Base-by-base conservation (phyloP, 2,888 invertebrate genomes). In the Netelia melanura region DNA sequence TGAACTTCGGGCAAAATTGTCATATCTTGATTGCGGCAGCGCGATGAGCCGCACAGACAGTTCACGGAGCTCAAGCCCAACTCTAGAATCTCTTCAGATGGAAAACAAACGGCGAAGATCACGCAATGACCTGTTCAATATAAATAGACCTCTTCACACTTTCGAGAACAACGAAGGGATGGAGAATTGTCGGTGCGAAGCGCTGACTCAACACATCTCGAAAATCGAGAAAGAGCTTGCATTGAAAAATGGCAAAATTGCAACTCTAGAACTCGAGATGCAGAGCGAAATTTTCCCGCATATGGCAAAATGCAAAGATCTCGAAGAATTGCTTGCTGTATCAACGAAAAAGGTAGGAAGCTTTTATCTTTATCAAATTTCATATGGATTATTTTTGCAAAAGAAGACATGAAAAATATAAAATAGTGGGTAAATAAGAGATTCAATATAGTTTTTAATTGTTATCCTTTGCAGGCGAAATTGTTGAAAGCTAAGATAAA, bases 11-110 rank as follows among this genome's bases (percentile, higher is more conserved):
- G 48, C 3, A 0, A 83, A 74, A 79, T 65, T 95, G 94, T 86
- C 92, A 93, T 0, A 58, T 14, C 89, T 92, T 86, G 94, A 94
- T 87, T 89, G 94, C 79, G 89, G 91, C 3, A 94, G 94, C 43
- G 44, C 81, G 10, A 2, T 76, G 56, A 82, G 71, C 21, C 90
- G 89, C 64, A 80, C 75, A 11, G 80, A 65, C 6, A 90, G 89
- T 71, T 88, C 90, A 9, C 88, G 90, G 76, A 89, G 87, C 74
- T 85, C 84, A n/a, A 91, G 91, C 86, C 90, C 91, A 10, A 83
- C 85, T 14, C 67, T 87, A 10, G 88, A 85, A 11, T 81, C 85
- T 8, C 86, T 74, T 30, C 83, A 75, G 23, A 81, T 88, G 10
- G 87, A 84, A 3, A 88, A 74, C 58, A 85, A 89, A 56, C 88